Base-by-base conservation (phyloP, 2,113 vertebrate genomes). In the Falco punctatus region DNA sequence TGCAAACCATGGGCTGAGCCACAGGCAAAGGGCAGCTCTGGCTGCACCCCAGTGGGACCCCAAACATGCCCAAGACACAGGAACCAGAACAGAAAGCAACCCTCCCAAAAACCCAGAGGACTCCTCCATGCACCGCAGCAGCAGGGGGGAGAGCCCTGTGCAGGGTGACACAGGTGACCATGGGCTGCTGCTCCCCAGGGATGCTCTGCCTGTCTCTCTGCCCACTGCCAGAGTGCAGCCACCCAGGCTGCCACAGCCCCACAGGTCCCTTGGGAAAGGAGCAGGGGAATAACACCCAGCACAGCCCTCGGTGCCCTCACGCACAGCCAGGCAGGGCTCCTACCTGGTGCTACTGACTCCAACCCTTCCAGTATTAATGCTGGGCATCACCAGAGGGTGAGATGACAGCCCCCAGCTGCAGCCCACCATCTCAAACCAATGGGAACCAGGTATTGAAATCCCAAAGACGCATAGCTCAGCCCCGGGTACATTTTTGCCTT, bases 41-140 rank as follows among this genome's bases (percentile, higher is more conserved):
- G 21, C 20, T 58, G 49, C 35, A n/a, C 40, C 28, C 40, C 0
- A 0, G 23, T 0, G 5, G 49, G 42, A 62, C 52, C 42, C 21
- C 14, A 1, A 88, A 57, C 2, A 1, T 33, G 59, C 55, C 33
- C 65, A 70, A 33, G 65, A 35, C 30, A 38, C 1, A 1, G 23
- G 42, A 77, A 61, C 12, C 12, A 15, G n/a, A 80, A 88, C 38
- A 81, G 15, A 79, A 75, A 88, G 54, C 20, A 28, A 22, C 26
- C 7, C 22, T n/a, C 3, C 5, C 23, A 15, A 24, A 84, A 90
- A 32, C 33, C 15, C 32, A 30, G 58, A 67, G 32, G 6, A 48
- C 7, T 15, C 26, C 32, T 54, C 48, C 42, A 35, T 2, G 15
- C 55, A 20, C 20, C 1, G 2, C 49, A 58, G 59, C 11, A 52